These are phyloP conservation scores for Orchesella flavescens DNA, from an alignment of 2,888 invertebrate genomes.

Conservation along the genomic window DNA sequence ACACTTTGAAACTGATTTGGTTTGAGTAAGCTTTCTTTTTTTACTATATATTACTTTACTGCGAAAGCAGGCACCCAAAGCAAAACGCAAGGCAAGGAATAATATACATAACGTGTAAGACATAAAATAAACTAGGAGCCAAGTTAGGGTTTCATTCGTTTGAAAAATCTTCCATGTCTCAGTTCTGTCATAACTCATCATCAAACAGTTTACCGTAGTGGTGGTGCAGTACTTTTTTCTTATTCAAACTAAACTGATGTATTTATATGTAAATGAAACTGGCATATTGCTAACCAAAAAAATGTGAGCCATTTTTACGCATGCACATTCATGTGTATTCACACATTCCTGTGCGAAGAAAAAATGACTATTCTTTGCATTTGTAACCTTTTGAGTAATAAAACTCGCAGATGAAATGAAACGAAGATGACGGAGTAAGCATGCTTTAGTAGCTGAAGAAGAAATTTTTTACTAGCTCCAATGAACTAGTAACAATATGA, in stretches of 20 bases:
- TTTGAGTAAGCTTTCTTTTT: neutral
- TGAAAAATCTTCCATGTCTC: conserved; percentile 51
- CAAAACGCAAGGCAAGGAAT: neutral
- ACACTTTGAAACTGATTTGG: no score
- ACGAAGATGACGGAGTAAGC: no score
- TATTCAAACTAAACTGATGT: conserved; percentile 1
- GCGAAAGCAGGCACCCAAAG: neutral
- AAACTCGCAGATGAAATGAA: no score
- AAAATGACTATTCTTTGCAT: no score
- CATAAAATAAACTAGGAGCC: conserved; percentile 25
- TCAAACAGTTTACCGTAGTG: conserved; percentile 41
- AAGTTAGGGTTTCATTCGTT: conserved; percentile 25
- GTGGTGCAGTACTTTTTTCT: neutral
- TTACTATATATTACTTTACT: neutral
- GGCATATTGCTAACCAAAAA: neutral
- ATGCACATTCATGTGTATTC: neutral
- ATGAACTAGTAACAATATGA: no score
- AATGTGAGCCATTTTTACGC: no score
- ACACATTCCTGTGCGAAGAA: neutral
- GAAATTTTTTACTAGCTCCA: no score
- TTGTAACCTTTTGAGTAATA: no score
- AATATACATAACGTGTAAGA: neutral
- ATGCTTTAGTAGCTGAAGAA: no score
- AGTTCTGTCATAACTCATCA: conserved; percentile 58
- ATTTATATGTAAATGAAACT: neutral